phyloP scores from a whole-genome alignment of 2,113 vertebrate genomes.

The Orthonyx spaldingii region DNA sequence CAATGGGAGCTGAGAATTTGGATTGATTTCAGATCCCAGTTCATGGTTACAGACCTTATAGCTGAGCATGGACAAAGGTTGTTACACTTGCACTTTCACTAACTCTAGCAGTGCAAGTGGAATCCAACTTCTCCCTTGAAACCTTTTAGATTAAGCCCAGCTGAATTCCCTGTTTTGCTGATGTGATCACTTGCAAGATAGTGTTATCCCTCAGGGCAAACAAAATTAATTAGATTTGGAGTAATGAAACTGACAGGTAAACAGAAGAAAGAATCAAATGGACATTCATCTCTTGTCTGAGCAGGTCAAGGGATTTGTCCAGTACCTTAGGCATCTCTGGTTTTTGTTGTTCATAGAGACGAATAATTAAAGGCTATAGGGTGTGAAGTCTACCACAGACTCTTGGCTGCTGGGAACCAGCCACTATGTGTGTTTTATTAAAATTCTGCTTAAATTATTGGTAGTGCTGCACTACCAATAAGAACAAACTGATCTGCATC shows the following conservation, averaged over 20 bases:
- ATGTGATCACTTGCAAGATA: not conserved
- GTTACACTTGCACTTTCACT: not conserved
- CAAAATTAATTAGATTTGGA: conserved; percentile 26
- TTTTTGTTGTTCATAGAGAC: conserved; percentile 36
- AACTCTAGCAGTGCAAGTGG: not conserved
- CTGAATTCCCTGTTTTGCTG: not conserved
- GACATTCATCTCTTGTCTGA: conserved; percentile 37
- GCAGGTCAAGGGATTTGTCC: conserved; percentile 43
- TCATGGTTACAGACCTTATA: not conserved
- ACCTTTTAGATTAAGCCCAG: not conserved
- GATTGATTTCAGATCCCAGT: not conserved
- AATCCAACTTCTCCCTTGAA: not conserved
- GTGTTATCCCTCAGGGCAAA: not conserved
- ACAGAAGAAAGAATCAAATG: not conserved
- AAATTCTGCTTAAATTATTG: conserved; percentile 66
- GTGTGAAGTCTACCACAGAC: conserved; percentile 20
- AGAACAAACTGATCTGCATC: conserved; percentile 55
- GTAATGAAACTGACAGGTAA: conserved; percentile 10
- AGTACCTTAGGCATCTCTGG: conserved; percentile 10
- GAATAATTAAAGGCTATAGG: conserved; percentile 51
- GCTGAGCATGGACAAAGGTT: not conserved
- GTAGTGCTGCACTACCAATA: not conserved
- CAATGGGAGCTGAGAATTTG: not conserved
- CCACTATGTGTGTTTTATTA: conserved; percentile 43
- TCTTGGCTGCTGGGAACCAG: conserved; percentile 29